Evolutionary conservation across 1,140 invertebrate genomes (phyloP).

Genomic region (Magallana angulata): DNA sequence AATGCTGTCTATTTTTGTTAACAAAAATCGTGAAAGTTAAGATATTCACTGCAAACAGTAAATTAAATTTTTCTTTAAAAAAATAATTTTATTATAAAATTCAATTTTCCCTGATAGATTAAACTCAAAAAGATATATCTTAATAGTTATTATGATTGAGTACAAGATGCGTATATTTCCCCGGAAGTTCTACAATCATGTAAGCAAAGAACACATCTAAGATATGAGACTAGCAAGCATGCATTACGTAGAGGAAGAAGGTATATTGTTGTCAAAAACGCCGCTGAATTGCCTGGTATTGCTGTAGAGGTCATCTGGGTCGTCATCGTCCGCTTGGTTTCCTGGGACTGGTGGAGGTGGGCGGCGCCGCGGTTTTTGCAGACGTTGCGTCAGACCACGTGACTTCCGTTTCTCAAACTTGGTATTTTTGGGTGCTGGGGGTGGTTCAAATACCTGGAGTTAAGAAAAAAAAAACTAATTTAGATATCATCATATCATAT

Average conservation of each 20-base stretch:
- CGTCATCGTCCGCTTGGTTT: constrained; percentile 51
- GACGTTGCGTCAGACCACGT: constrained; percentile 61
- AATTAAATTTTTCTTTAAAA: too few relatives aligned
- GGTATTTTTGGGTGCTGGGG: neutral
- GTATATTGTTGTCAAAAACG: constrained; percentile 36
- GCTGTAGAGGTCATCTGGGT: constrained; percentile 60
- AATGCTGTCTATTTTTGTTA: too few relatives aligned
- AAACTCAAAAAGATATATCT: too few relatives aligned
- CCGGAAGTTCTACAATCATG: too few relatives aligned
- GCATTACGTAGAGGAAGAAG: constrained; percentile 14
- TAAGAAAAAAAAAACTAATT: neutral
- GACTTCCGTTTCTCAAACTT: constrained; percentile 52
- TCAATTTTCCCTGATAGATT: too few relatives aligned
- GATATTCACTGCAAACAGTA: too few relatives aligned
- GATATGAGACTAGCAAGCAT: neutral
- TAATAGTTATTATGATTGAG: too few relatives aligned
- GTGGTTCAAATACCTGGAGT: neutral
- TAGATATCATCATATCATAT: too few relatives aligned
- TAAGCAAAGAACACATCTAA: too few relatives aligned
- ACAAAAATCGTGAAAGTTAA: too few relatives aligned
- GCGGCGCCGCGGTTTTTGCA: constrained; percentile 65
- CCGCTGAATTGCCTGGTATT: constrained; percentile 50
- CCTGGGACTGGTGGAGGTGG: constrained; percentile 59
- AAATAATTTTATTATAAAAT: too few relatives aligned
- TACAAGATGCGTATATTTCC: too few relatives aligned